Percentiles rank a stretch among this genome's conserved stretches.
These are phyloP conservation scores for Menidia menidia DNA, from an alignment of 2,797 vertebrate genomes.

Conservation along the genomic window DNA sequence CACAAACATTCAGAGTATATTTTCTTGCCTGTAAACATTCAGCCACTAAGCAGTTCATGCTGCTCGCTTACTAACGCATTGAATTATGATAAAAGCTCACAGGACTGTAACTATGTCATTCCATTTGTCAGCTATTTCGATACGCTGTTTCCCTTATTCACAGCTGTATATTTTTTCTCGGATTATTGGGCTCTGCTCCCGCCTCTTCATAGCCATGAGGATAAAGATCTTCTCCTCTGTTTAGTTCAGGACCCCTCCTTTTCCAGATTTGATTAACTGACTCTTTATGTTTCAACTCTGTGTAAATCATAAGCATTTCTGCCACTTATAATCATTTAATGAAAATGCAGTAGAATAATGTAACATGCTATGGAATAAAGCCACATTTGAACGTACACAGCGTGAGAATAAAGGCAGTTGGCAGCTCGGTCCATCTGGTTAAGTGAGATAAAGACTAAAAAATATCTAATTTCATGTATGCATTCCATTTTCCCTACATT, in stretches of 20 bases:
- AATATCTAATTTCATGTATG: too few relatives aligned
- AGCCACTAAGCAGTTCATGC: not conserved
- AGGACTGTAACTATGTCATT: not conserved
- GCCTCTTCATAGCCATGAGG: constrained; percentile 3
- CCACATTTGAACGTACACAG: not conserved
- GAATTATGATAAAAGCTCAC: not conserved
- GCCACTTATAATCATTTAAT: not conserved
- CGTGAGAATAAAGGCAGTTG: too few relatives aligned
- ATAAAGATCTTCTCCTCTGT: constrained; percentile 1
- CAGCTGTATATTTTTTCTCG: not conserved
- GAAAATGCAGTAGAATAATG: not conserved
- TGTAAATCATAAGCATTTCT: not conserved
- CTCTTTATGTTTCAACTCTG: not conserved
- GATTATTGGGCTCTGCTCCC: not conserved
- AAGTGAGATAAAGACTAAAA: too few relatives aligned
- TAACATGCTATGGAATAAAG: not conserved
- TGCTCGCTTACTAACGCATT: not conserved
- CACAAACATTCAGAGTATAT: not conserved
- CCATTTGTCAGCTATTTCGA: not conserved
- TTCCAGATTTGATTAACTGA: not conserved
- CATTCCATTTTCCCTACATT: too few relatives aligned
- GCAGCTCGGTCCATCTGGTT: too few relatives aligned
- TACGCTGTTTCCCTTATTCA: not conserved
- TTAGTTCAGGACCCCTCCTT: not conserved
- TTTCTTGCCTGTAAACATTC: not conserved